Evolutionary conservation across 2,797 vertebrate species (phyloP).

Genomic region (Todus mexicanus): DNA sequence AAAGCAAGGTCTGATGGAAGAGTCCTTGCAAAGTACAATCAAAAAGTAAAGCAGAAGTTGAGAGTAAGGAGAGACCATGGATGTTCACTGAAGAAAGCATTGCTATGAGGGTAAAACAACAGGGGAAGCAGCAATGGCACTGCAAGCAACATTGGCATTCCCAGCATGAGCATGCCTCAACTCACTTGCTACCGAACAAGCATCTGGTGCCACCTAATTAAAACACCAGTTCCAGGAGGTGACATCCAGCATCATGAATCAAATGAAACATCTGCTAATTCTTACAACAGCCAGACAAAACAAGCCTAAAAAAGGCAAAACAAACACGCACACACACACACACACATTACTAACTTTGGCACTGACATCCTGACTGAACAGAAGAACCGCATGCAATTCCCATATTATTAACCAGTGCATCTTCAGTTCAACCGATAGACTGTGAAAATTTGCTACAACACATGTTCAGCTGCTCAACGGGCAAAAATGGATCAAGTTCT

Average conservation of each 20-base stretch:
- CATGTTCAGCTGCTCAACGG: background rate
- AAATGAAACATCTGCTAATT: conserved; percentile 68
- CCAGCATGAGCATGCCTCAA: background rate
- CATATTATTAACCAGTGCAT: conserved; percentile 34
- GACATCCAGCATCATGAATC: conserved; percentile 51
- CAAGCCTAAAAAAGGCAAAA: conserved; percentile 54
- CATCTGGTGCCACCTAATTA: conserved; percentile 66
- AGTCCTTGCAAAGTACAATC: background rate
- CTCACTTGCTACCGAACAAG: background rate
- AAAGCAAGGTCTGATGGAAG: background rate
- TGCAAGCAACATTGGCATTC: background rate
- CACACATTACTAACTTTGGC: conserved; percentile 33
- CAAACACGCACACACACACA: conserved; percentile 11
- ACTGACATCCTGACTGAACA: background rate
- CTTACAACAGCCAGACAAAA: conserved; percentile 59
- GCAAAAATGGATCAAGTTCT: background rate
- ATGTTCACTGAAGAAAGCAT: background rate
- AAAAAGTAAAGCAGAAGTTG: background rate
- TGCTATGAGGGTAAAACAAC: background rate
- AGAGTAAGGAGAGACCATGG: background rate
- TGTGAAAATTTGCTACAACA: background rate
- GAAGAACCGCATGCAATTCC: background rate
- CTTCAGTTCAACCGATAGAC: background rate
- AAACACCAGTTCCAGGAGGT: conserved; percentile 49
- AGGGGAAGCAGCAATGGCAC: background rate